phyloP scores from a whole-genome alignment of 2,797 vertebrate species.

The Alauda arvensis region DNA sequence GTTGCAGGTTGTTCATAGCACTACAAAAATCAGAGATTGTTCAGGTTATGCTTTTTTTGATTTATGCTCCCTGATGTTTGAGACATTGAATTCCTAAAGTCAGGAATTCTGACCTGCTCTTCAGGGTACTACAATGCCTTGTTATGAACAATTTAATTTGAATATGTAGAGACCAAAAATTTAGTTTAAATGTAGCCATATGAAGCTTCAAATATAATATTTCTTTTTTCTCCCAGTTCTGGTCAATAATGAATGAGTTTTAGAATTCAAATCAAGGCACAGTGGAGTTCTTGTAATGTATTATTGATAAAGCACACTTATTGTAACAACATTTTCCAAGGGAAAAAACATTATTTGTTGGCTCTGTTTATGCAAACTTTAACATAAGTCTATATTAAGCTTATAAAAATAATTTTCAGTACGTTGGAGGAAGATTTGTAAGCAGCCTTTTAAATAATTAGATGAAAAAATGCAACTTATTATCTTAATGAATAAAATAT shows the following conservation, averaged over 20 bases:
- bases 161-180: conserved; percentile 25
- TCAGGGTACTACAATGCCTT: neutral
- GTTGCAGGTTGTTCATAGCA: neutral
- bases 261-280: conserved; percentile 65
- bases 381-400: conserved; percentile 42
- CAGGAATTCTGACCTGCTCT: neutral
- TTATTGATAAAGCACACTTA: conserved; percentile 70
- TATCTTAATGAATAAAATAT: conserved; percentile 11
- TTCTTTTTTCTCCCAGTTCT: conserved; percentile 40
- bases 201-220: conserved; percentile 51
- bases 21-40: neutral
- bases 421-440: neutral
- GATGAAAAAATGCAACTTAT: neutral
- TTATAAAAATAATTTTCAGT: conserved; percentile 16
- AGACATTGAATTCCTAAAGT: neutral
- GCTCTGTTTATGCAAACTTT: conserved; percentile 45
- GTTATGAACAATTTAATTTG: conserved; percentile 3
- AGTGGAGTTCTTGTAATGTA: conserved; percentile 55
- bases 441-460: neutral
- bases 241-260: conserved; percentile 74
- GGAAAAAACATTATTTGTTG: conserved; percentile 64
- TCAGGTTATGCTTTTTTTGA: neutral
- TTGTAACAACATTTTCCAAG: conserved; percentile 62
- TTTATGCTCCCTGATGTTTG: neutral
- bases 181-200: conserved; percentile 35